A percentile compares a stretch with the other conserved stretches of the same genome.
Conservation (phyloP, 2,113 vertebrate genomes). For the Mus spicilegus region DNA sequence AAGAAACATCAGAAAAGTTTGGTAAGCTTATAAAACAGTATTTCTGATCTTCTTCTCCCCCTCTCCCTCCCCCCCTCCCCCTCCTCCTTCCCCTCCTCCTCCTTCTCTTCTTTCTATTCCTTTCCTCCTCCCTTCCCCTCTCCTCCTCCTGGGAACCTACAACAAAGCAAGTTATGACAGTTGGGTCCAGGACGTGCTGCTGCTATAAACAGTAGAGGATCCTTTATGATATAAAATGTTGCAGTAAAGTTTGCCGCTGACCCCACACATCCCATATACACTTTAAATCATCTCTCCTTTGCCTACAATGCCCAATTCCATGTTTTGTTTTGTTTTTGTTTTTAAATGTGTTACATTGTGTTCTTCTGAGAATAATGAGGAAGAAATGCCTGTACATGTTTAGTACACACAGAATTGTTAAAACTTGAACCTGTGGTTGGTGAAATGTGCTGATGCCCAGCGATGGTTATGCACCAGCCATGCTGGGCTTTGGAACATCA, state of each 20-base stretch:
- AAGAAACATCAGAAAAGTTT: conserved; percentile 66
- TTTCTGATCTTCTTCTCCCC: neutral
- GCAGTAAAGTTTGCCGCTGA: neutral
- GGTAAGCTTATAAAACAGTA: conserved; percentile 71
- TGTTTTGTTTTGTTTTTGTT: neutral
- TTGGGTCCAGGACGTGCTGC: neutral
- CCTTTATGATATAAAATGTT: neutral
- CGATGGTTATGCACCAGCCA: neutral
- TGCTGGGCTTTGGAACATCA: neutral
- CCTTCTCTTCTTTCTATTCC: neutral
- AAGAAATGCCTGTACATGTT: neutral
- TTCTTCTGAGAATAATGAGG: neutral
- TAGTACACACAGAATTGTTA: neutral
- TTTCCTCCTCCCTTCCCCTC: neutral
- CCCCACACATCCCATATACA: neutral
- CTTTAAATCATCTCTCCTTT: neutral
- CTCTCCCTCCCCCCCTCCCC: no score
- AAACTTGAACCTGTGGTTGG: neutral
- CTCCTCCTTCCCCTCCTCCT: no score
- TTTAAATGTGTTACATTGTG: neutral
- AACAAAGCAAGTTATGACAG: neutral
- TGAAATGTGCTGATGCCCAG: no score
- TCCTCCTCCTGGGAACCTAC: neutral
- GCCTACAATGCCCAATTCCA: no score
- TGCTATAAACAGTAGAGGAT: neutral